phyloP scores from a whole-genome alignment of 2,797 vertebrate genomes.

The Cyprinodon diabolis region DNA sequence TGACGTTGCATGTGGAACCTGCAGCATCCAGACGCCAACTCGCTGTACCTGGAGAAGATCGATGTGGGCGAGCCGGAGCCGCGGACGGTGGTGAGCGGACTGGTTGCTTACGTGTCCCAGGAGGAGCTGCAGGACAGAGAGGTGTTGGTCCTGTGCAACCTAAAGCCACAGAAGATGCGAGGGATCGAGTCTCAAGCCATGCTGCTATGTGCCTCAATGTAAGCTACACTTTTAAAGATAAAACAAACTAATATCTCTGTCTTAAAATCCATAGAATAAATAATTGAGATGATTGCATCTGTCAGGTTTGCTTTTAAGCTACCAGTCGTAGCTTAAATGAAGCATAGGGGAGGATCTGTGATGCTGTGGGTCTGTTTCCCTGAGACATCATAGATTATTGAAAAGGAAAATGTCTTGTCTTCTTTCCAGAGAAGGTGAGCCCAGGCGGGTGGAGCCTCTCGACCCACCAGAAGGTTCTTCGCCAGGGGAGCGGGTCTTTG shows the following conservation, averaged over 20 bases:
- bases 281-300: too few species aligned
- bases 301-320: too few species aligned
- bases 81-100: slow-evolving; percentile 93
- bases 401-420: not conserved
- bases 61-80: slow-evolving; percentile 91
- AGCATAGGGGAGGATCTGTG: too few species aligned
- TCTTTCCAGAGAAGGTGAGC: slow-evolving; percentile 82
- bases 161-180: slow-evolving; percentile 97
- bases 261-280: too few species aligned
- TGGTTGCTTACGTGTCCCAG: slow-evolving; percentile 89
- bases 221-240: slow-evolving; percentile 49
- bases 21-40: slow-evolving; percentile 95
- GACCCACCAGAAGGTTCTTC: slow-evolving; percentile 89
- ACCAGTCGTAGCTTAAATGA: too few species aligned
- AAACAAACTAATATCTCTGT: not conserved
- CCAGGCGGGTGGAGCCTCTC: slow-evolving; percentile 89
- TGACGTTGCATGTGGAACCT: not conserved
- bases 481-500: slow-evolving; percentile 88
- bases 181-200: slow-evolving; percentile 97
- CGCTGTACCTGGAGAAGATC: slow-evolving; percentile 92
- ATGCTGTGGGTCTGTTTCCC: too few species aligned
- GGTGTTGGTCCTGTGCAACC: slow-evolving; percentile 93
- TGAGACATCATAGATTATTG: too few species aligned
- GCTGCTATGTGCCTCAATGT: slow-evolving; percentile 94
- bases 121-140: slow-evolving; percentile 90